Evolutionary conservation across 2,888 invertebrate species (phyloP).

Genomic region (Lumbricus terrestris): DNA sequence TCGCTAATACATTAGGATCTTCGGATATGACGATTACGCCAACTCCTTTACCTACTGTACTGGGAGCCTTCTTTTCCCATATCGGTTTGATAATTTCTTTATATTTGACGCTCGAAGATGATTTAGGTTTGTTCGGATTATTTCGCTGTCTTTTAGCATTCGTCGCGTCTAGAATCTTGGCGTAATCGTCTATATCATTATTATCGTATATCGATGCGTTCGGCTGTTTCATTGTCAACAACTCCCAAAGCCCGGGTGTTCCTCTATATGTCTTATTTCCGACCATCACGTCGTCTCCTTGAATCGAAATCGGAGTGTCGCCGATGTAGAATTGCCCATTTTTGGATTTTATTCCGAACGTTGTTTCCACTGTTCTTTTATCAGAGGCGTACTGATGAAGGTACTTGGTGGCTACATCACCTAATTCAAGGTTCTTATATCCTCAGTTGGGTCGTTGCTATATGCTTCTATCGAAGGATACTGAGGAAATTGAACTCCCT

Average conservation of each 20-base stretch:
- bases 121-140: too few species aligned
- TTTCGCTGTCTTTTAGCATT: too few species aligned
- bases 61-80: too few species aligned
- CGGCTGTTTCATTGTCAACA: not conserved
- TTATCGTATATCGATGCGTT: not conserved
- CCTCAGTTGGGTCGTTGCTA: not conserved
- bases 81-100: too few species aligned
- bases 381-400: not conserved
- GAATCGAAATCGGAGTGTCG: not conserved
- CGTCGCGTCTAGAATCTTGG: too few species aligned
- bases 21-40: too few species aligned
- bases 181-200: not conserved
- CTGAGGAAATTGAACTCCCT: not conserved
- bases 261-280: not conserved
- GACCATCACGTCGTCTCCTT: not conserved
- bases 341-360: not conserved
- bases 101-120: too few species aligned
- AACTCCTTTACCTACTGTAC: too few species aligned
- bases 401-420: too few species aligned
- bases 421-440: not conserved
- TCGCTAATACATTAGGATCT: too few species aligned
- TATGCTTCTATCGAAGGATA: not conserved
- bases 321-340: not conserved
- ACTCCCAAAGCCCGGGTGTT: not conserved
- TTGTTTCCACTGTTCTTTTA: not conserved